Conservation (phyloP, 2,113 vertebrate species). For the Polypterus senegalus region DNA sequence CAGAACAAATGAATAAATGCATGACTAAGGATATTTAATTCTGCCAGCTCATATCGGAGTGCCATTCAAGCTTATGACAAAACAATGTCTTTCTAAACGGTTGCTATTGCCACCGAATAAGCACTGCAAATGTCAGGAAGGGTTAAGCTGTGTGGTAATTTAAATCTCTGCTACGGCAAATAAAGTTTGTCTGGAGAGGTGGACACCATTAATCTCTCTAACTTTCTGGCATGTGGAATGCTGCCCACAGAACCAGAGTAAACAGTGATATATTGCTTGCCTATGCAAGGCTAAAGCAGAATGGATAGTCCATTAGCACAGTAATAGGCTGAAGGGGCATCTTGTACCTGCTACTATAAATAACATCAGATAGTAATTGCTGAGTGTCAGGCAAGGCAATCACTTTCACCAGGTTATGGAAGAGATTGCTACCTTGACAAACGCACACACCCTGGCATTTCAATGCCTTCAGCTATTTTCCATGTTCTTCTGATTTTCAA, state of each 20-base stretch:
- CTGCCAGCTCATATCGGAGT: too few species aligned
- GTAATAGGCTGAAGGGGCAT: slow-evolving; percentile 13
- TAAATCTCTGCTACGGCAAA: slow-evolving; percentile 6
- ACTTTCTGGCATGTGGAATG: slow-evolving; percentile 3
- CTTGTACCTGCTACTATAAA: slow-evolving; percentile 20
- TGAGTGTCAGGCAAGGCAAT: background rate
- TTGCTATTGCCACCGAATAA: too few species aligned
- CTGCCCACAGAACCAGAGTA: background rate
- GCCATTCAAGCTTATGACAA: too few species aligned
- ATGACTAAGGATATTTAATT: too few species aligned
- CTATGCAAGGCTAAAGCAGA: slow-evolving; percentile 10
- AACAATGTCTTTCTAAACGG: too few species aligned
- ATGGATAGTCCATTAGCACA: slow-evolving; percentile 9
- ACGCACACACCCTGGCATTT: too few species aligned
- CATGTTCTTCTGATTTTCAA: too few species aligned
- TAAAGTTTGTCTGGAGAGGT: slow-evolving; percentile 15
- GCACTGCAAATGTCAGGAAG: too few species aligned
- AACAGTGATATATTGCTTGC: slow-evolving; percentile 9
- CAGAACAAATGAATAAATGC: too few species aligned
- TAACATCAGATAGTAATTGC: slow-evolving; percentile 16
- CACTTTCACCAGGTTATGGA: background rate
- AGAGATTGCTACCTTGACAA: too few species aligned
- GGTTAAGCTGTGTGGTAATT: slow-evolving; percentile 3
- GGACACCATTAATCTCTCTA: slow-evolving; percentile 21
- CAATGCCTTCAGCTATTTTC: too few species aligned